Base-by-base conservation (phyloP, 2,113 vertebrate species). In the Tyrannus savana region DNA sequence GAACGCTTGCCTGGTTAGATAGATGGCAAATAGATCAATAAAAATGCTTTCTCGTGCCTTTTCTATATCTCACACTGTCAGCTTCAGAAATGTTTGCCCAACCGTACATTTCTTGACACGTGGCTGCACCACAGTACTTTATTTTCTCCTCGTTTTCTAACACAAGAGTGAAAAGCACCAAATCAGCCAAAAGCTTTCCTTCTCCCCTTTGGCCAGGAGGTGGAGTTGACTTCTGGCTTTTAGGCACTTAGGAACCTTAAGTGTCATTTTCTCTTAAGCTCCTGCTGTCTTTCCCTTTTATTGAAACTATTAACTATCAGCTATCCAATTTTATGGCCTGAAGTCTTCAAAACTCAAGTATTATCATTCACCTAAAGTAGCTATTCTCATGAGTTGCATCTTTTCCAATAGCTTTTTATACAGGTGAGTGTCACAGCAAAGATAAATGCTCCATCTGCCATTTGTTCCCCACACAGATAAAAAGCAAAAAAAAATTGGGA, bases 81-180 rank as follows among this genome's bases (percentile, higher is more conserved):
- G 3, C 31, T 75, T 37, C 37, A 46, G 60, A 71, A 87, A 15
- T 2, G 1, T 46, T 78, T 63, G 31, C 37, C 46, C 42, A 37
- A 30, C 52, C 25, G 10, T 30, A 0, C 27, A 0, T 14, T 3
- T 41, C 31, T 59, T 68, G 66, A 62, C 13, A 25, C 6, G 1
- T 9, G 52, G 30, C 66, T 60, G 14, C 44, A 10, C 21, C 14
- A 7, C 9, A 30, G 56, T 30, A 33, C 37, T 84, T 87, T 0
- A 0, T 76, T 56, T 68, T 41, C 39, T 76, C 33, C 24, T 30
- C 5, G 7, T 79, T 79, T 84, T 83, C 53, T 19, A 60, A 50
- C 4, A 24, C 6, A 72, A 24, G n/a, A 25, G 4, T 46, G 49
- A 52, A 47, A 67, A 75, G 21, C 42, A 46, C 19, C 31, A 31